Conservation (phyloP, 2,113 vertebrate genomes). For the Sinocyclocheilus anophthalmus region DNA sequence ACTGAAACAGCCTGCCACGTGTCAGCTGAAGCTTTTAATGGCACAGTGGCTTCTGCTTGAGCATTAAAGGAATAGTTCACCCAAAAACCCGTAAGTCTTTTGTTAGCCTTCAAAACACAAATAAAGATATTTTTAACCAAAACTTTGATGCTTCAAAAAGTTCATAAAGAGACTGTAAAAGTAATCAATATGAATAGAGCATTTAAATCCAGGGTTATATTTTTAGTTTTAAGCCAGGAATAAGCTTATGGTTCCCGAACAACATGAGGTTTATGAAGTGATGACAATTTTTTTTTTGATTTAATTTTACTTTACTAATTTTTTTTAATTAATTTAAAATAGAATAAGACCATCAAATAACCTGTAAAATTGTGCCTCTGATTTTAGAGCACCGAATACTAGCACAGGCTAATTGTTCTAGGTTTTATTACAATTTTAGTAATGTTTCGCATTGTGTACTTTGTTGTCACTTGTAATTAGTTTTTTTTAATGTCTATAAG, state of each 20-base stretch:
- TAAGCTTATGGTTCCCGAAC: background rate
- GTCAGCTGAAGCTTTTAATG: constrained; percentile 31
- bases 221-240: background rate
- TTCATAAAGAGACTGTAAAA: no score
- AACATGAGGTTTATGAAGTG: background rate
- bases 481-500: no score
- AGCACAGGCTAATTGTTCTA: background rate
- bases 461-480: no score
- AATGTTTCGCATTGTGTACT: no score
- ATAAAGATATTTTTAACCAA: background rate
- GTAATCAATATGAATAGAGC: no score
- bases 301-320: no score
- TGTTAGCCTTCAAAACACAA: background rate
- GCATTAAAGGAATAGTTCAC: background rate
- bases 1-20: constrained; percentile 50
- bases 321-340: background rate
- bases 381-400: background rate
- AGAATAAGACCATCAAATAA: no score
- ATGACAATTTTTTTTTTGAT: background rate
- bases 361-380: background rate
- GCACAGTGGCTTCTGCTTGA: constrained; percentile 30
- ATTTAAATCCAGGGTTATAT: background rate
- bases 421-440: no score
- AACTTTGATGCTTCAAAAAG: no score
- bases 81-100: background rate